Conservation (phyloP, 2,113 vertebrate species). For the Camelus dromedarius region DNA sequence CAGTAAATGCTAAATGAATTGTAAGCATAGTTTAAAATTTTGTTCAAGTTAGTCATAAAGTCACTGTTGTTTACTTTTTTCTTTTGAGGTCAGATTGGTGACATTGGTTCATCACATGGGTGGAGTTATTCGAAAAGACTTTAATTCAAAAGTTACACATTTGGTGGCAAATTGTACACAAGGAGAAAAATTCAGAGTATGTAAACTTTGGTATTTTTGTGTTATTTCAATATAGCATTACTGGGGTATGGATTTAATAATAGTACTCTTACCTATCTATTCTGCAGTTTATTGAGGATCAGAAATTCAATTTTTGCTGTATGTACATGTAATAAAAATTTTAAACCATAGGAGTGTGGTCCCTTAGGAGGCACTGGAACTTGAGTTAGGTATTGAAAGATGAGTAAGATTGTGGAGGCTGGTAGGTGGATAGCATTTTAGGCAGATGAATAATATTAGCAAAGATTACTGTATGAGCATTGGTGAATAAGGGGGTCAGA, state of each 20-base stretch:
- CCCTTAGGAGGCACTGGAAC: neutral
- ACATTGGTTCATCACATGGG: constrained; percentile 99
- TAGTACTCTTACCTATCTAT: neutral
- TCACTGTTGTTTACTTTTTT: constrained; percentile 63
- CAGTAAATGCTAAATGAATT: constrained; percentile 42
- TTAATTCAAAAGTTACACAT: constrained; percentile 97
- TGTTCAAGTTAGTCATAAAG: constrained; percentile 52
- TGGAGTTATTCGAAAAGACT: constrained; percentile 96
- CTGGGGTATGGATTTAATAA: constrained; percentile 6
- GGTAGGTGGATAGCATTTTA: neutral
- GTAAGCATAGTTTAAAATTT: constrained; percentile 49
- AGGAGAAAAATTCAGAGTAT: constrained; percentile 98
- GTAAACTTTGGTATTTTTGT: constrained; percentile 80
- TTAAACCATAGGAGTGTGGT: neutral
- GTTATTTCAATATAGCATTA: constrained; percentile 35
- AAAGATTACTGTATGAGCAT: neutral
- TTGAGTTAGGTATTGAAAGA: constrained; percentile 6
- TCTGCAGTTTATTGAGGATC: neutral
- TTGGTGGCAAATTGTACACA: constrained; percentile 96
- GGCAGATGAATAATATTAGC: neutral
- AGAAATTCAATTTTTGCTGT: constrained; percentile 29
- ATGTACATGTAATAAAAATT: neutral
- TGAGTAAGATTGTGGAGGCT: neutral
- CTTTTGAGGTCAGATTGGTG: constrained; percentile 94
- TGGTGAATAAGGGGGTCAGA: neutral